phyloP scores from a whole-genome alignment of 2,113 vertebrate species.

The Junco hyemalis region DNA sequence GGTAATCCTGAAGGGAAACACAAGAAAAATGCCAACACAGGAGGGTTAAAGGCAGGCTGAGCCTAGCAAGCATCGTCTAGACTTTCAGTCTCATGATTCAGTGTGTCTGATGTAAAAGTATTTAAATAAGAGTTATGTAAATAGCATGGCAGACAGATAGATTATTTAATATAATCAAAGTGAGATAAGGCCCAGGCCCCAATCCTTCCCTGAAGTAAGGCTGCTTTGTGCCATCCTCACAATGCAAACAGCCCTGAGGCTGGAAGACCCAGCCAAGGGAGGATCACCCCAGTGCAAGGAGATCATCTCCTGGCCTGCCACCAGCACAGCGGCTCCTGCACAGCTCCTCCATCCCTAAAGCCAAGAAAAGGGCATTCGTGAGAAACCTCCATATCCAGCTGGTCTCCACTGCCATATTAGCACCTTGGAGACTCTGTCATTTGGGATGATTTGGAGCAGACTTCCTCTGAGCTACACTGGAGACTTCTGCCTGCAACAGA shows the following conservation, averaged over 20 bases:
- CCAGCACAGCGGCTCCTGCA: not conserved
- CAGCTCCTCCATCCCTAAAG: not conserved
- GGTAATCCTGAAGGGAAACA: not conserved
- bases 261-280: slow-evolving; percentile 42
- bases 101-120: slow-evolving; percentile 61
- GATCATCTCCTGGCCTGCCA: slow-evolving; percentile 12
- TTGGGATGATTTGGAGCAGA: not conserved
- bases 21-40: slow-evolving; percentile 3
- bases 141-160: slow-evolving; percentile 60
- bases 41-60: slow-evolving; percentile 43
- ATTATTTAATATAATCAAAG: slow-evolving; percentile 64
- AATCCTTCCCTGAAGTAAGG: slow-evolving; percentile 41
- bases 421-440: not conserved
- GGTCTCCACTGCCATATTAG: not conserved
- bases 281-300: not conserved
- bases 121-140: slow-evolving; percentile 65
- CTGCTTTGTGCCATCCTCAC: slow-evolving; percentile 56
- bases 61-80: slow-evolving; percentile 57
- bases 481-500: not conserved
- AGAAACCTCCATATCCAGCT: not conserved
- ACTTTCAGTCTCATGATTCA: slow-evolving; percentile 67
- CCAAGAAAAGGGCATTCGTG: not conserved
- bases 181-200: slow-evolving; percentile 29
- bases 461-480: not conserved
- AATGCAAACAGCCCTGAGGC: slow-evolving; percentile 11